Evolutionary conservation across 2,797 vertebrate genomes (phyloP).

Genomic region (Heteromormyrus szaboi): DNA sequence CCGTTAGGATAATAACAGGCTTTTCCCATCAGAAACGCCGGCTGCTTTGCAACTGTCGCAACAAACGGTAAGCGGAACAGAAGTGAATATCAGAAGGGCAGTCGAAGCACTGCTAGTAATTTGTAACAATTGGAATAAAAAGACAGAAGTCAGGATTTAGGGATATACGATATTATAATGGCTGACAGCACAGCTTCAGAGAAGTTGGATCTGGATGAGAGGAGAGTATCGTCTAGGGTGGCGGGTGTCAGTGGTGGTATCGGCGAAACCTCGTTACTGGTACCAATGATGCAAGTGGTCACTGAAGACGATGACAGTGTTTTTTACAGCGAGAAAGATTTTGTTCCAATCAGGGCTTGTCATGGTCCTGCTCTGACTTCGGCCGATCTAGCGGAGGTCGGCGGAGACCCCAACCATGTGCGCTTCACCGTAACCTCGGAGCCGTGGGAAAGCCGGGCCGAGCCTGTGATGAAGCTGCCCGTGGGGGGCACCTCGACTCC

Average conservation of each 20-base stretch:
- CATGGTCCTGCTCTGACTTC: not conserved
- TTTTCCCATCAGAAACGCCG: not conserved
- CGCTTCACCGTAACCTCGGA: not conserved
- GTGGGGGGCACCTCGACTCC: not conserved
- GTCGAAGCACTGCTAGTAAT: not conserved
- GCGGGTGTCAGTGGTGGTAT: slow-evolving; percentile 46
- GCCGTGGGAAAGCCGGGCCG: not conserved
- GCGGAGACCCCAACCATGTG: not conserved
- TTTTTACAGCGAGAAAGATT: slow-evolving; percentile 40
- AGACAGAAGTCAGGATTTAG: not conserved
- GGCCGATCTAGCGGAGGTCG: too few relatives aligned
- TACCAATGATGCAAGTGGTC: slow-evolving; percentile 23
- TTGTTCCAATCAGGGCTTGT: slow-evolving; percentile 15
- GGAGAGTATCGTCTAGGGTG: slow-evolving; percentile 22
- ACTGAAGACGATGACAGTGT: slow-evolving; percentile 23
- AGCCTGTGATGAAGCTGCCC: not conserved
- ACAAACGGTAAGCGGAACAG: not conserved
- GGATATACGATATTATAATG: not conserved
- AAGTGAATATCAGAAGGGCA: not conserved
- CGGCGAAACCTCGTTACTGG: slow-evolving; percentile 25
- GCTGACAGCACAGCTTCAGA: not conserved
- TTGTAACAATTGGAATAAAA: not conserved
- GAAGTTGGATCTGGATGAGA: not conserved
- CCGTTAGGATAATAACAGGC: slow-evolving; percentile 4
- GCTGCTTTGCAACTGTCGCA: not conserved